Evolutionary conservation across 2,888 invertebrate species (phyloP).

Genomic region (Abrostola triplasia): DNA sequence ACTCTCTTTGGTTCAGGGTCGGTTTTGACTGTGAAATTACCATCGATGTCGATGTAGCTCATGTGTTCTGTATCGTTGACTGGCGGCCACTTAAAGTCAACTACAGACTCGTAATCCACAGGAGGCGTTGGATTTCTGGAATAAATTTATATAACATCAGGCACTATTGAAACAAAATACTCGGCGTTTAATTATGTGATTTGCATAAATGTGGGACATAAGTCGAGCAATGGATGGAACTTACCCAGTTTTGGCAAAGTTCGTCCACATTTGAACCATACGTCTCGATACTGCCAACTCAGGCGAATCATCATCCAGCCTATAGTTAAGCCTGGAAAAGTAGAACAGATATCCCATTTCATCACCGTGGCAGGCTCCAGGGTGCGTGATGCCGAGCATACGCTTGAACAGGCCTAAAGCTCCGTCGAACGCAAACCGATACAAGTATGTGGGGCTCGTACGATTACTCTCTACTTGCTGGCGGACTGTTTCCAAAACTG

Average conservation of each 20-base stretch:
- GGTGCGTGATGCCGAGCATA: slow-evolving; percentile 88
- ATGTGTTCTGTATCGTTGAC: slow-evolving; percentile 76
- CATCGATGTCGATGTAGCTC: slow-evolving; percentile 87
- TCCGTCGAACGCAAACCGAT: slow-evolving; percentile 90
- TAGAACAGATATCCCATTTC: slow-evolving; percentile 90
- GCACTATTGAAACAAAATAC: background rate
- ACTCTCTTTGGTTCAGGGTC: slow-evolving; percentile 87
- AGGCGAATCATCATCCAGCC: slow-evolving; percentile 88
- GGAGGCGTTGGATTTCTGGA: slow-evolving; percentile 87
- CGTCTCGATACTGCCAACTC: slow-evolving; percentile 88
- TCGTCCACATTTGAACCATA: slow-evolving; percentile 90
- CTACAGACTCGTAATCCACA: slow-evolving; percentile 80
- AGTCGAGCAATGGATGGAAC: background rate
- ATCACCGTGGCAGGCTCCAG: slow-evolving; percentile 90
- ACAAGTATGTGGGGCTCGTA: slow-evolving; percentile 88
- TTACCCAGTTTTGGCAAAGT: slow-evolving; percentile 90
- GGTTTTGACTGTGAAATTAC: slow-evolving; percentile 81
- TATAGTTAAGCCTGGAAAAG: slow-evolving; percentile 89
- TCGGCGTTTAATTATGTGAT: background rate
- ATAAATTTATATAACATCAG: slow-evolving; percentile 14
- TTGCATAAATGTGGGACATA: background rate
- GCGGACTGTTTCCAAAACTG: slow-evolving; percentile 86
- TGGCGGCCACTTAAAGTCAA: slow-evolving; percentile 87
- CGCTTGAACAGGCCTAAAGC: slow-evolving; percentile 90
- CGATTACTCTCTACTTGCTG: slow-evolving; percentile 75